phyloP scores from a whole-genome alignment of 2,113 vertebrate genomes.

The Rhea americana region DNA sequence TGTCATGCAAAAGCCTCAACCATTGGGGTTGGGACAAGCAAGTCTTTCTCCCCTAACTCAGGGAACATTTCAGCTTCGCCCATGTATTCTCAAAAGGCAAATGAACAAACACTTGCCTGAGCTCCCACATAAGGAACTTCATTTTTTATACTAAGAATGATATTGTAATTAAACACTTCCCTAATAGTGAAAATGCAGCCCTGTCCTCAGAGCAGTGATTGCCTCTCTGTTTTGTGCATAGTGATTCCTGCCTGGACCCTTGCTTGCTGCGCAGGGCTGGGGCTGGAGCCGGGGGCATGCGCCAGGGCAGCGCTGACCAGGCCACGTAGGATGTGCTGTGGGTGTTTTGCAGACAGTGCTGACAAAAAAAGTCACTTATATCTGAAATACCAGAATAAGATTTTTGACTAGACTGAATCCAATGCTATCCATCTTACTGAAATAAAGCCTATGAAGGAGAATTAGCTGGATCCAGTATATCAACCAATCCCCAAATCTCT shows the following conservation, averaged over 20 bases:
- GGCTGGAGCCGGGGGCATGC: neutral
- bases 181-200: neutral
- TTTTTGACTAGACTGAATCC: conserved; percentile 19
- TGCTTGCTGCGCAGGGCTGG: neutral
- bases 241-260: neutral
- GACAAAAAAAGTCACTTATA: neutral
- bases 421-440: neutral
- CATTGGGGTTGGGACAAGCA: neutral
- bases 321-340: neutral
- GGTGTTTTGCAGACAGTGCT: neutral
- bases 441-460: conserved; percentile 22
- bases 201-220: neutral
- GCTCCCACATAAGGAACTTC: neutral
- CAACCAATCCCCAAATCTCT: neutral
- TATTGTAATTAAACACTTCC: neutral
- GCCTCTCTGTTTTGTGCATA: neutral
- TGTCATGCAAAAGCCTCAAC: neutral
- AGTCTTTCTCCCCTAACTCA: neutral
- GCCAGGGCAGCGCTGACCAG: fast-evolving
- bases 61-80: too few relatives aligned
- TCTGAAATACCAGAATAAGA: neutral
- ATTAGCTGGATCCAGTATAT: conserved; percentile 46
- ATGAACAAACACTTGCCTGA: too few relatives aligned
- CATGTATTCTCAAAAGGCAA: neutral
- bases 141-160: neutral